Evolutionary conservation across 2,797 vertebrate species (phyloP).

Genomic region (Hyperoplus immaculatus): DNA sequence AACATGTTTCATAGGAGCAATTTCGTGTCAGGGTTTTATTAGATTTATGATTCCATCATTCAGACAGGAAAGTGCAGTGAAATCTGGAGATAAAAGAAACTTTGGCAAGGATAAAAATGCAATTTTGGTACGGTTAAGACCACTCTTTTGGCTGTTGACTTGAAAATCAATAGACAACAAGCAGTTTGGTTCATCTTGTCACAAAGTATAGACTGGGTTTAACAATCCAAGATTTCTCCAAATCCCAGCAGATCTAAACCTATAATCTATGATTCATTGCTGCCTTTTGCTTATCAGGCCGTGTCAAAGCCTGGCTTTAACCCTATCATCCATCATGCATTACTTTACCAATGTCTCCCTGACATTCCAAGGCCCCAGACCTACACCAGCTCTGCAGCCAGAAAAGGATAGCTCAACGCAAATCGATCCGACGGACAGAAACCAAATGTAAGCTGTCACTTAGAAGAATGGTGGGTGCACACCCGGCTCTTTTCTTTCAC

Average conservation of each 20-base stretch:
- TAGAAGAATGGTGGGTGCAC: slow-evolving; percentile 15
- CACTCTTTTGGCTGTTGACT: slow-evolving; percentile 51
- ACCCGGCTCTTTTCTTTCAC: background rate
- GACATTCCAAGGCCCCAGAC: slow-evolving; percentile 30
- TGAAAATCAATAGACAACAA: slow-evolving; percentile 66
- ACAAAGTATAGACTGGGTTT: slow-evolving; percentile 36
- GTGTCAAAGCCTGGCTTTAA: slow-evolving; percentile 63
- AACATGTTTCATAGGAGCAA: slow-evolving; percentile 50
- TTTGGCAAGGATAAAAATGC: slow-evolving; percentile 40
- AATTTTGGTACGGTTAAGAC: slow-evolving; percentile 39
- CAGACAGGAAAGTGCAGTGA: slow-evolving; percentile 40
- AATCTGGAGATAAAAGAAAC: slow-evolving; percentile 51
- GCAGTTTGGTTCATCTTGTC: slow-evolving; percentile 44
- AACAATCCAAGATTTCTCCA: slow-evolving; percentile 39
- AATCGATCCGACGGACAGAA: slow-evolving; percentile 44
- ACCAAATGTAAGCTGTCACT: slow-evolving; percentile 45
- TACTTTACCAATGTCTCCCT: slow-evolving; percentile 37
- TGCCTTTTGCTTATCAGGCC: slow-evolving; percentile 50
- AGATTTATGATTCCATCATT: slow-evolving; percentile 66
- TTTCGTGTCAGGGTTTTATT: slow-evolving; percentile 64
- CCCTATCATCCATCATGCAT: slow-evolving; percentile 73
- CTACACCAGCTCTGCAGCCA: slow-evolving; percentile 24
- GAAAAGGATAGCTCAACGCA: slow-evolving; percentile 38
- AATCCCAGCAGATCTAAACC: slow-evolving; percentile 47
- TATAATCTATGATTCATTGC: slow-evolving; percentile 71